A percentile compares a stretch with the other conserved stretches of the same genome.
phyloP scores from a whole-genome alignment of 2,113 vertebrate species.

The Corythaixoides concolor region DNA sequence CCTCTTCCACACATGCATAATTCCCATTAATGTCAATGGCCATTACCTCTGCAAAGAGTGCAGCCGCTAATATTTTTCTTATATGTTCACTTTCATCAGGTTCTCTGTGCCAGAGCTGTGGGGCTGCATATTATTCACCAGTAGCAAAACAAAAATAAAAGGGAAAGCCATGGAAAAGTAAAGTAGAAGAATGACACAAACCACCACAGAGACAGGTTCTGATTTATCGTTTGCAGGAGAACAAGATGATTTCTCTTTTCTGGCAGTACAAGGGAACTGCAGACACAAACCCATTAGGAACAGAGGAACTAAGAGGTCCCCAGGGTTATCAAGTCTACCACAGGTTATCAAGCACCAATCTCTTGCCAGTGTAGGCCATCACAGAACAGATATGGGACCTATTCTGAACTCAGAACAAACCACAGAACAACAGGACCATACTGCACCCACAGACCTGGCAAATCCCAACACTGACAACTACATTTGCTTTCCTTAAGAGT shows the following conservation, averaged over 20 bases:
- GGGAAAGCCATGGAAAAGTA: background rate
- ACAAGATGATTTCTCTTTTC: background rate
- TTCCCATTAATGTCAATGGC: constrained; percentile 65
- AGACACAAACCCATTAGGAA: background rate
- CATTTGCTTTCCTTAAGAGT: background rate
- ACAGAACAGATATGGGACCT: background rate
- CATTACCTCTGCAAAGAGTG: constrained; percentile 24
- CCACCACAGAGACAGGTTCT: background rate
- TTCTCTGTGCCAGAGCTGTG: constrained; percentile 27
- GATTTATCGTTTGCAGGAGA: background rate
- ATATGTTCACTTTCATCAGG: constrained; percentile 41
- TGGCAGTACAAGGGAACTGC: background rate
- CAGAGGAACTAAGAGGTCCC: background rate
- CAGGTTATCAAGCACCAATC: background rate
- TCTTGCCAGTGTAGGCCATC: background rate
- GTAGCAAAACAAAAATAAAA: constrained; percentile 55
- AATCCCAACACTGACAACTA: background rate
- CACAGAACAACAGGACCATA: rapidly evolving
- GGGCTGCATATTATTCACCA: background rate
- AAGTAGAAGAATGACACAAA: background rate
- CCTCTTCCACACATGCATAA: constrained; percentile 47
- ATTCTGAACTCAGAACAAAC: background rate
- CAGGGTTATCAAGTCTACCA: background rate
- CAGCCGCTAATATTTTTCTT: constrained; percentile 53
- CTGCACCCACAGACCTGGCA: rapidly evolving